Conservation (phyloP, 2,797 vertebrate genomes). For the Enteromius fasciolatus region DNA sequence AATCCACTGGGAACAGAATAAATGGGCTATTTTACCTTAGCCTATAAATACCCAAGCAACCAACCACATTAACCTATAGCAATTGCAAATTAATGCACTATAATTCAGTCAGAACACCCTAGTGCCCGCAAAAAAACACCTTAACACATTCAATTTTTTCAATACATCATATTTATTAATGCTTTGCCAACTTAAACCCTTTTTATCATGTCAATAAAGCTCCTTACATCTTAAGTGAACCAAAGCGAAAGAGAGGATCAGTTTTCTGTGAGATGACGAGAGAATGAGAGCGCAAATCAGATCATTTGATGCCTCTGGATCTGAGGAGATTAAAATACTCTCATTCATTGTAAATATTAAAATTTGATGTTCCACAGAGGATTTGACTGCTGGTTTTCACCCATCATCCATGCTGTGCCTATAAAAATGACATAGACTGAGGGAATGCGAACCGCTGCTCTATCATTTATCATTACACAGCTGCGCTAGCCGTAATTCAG, state of each 20-base stretch:
- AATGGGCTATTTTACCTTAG: not conserved
- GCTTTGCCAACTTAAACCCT: conserved; percentile 7
- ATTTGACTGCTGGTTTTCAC: conserved; percentile 36
- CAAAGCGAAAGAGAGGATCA: not conserved
- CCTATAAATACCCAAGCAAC: not conserved
- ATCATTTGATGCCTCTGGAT: conserved; percentile 35
- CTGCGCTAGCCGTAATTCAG: conserved; percentile 33
- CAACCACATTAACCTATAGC: not conserved
- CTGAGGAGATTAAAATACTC: conserved; percentile 43
- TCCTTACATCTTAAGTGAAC: not conserved
- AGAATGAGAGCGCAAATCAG: conserved; percentile 31
- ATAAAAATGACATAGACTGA: conserved; percentile 33
- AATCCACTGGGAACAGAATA: not conserved
- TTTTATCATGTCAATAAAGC: conserved; percentile 24
- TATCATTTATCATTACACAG: conserved; percentile 34
- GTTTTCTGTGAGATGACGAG: conserved; percentile 11
- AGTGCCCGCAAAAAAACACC: not conserved
- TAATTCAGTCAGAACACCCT: not conserved
- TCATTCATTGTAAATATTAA: conserved; percentile 40
- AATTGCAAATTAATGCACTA: not conserved
- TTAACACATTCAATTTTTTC: too few species aligned
- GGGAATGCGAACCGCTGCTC: conserved; percentile 24
- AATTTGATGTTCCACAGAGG: conserved; percentile 36
- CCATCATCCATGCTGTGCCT: conserved; percentile 38
- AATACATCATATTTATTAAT: not conserved